Percentiles rank a stretch among this genome's conserved stretches.
Conservation (phyloP, 2,797 vertebrate species). For the Anguilla marmorata region DNA sequence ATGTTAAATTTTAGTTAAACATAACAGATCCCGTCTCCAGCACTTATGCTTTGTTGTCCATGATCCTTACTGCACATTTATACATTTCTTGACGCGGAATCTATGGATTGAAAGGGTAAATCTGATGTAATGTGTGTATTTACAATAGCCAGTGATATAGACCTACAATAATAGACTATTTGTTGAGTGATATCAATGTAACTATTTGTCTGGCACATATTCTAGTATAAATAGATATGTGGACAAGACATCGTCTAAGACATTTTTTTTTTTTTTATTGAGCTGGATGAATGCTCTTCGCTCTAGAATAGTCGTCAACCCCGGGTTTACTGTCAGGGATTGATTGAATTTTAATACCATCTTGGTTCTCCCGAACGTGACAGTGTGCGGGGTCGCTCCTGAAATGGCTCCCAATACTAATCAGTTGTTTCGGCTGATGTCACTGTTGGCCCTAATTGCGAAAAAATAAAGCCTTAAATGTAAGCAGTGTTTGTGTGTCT, state of each 20-base stretch:
- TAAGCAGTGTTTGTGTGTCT: background rate
- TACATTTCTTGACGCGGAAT: background rate
- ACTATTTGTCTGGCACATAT: background rate
- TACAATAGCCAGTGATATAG: background rate
- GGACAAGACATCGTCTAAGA: background rate
- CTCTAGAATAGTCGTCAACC: constrained; percentile 22
- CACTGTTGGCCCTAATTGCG: constrained; percentile 10
- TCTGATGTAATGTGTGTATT: background rate
- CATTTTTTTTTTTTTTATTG: background rate
- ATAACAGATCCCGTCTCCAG: background rate
- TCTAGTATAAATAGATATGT: background rate
- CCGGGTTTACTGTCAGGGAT: constrained; percentile 39
- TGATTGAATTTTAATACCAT: constrained; percentile 42
- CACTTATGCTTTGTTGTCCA: background rate
- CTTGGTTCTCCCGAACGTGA: constrained; percentile 33
- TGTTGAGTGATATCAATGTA: background rate
- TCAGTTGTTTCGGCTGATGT: background rate
- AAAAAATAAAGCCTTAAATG: background rate
- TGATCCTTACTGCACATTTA: background rate
- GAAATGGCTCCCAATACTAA: constrained; percentile 24
- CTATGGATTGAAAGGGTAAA: background rate
- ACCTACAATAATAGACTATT: background rate
- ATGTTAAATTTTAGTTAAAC: background rate
- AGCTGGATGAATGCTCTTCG: background rate
- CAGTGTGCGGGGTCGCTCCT: constrained; percentile 24